Base-by-base conservation (phyloP, 2,888 invertebrate species). In the Pammene fasciana region DNA sequence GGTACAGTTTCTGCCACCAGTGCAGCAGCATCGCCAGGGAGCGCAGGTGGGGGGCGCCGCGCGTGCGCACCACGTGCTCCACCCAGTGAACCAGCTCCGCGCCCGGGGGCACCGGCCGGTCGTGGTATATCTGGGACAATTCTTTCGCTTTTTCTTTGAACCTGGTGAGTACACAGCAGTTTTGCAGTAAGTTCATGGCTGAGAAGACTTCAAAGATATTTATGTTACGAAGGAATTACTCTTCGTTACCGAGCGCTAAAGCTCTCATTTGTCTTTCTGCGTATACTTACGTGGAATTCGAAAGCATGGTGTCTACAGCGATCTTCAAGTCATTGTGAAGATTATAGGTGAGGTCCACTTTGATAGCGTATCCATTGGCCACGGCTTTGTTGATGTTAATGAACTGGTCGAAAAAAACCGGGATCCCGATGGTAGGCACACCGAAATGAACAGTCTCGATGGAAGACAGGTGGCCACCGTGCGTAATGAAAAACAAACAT, bases 341-440 rank as follows among this genome's bases (percentile, higher is more conserved):
- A 57, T 73, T 66, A 41, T 48, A 50, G 14, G 60, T 54, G 5
- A 73, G 57, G 18, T 67, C 62, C 7, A 72, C 72, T 48, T 65
- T 68, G n/a, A 68, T 52, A 7, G 65, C 68, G 41, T 71, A 71
- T 61, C 71, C 71, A 16, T 46, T 60, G 7, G 38, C 16, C 8
- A 71, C 61, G n/a, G 71, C 71, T 36, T 65, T 68, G 18, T 73
- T 66, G 5, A 73, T 68, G 45, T 74, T 74, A 26, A 66, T 66
- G 48, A 73, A 74, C 48, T 74, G 74, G 38, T 74, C 74, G n/a
- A 57, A 67, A 57, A 60, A 72, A n/a, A 71, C 34, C 14, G 74
- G 74, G 0, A 73, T 48, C 5, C 72, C 74, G 11, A 74, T 74
- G 0, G 67, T 64, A 9, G 74, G 73, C 0, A 74, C 73, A 4